A percentile compares a stretch with the other conserved stretches of the same genome.
Evolutionary conservation across 2,888 invertebrate genomes (phyloP).

Genomic region (Rhagium mordax): DNA sequence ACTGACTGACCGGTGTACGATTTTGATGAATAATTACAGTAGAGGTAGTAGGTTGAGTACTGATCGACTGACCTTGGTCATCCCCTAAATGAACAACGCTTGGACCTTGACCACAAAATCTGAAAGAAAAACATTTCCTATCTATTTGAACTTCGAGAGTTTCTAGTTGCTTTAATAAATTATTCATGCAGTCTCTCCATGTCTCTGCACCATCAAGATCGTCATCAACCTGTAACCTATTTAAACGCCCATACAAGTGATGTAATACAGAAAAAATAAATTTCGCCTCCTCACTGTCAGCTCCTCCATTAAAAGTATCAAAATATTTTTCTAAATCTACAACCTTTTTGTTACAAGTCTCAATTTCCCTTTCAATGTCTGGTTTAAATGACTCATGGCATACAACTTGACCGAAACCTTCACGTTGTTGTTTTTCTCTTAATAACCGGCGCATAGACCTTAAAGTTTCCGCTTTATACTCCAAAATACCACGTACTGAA

Average conservation of each 20-base stretch:
- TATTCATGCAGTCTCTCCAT: background rate
- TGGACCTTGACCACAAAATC: background rate
- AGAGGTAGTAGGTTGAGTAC: background rate
- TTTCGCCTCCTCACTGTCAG: background rate
- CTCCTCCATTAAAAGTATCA: background rate
- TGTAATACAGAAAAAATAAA: slow-evolving; percentile 1
- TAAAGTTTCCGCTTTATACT: background rate
- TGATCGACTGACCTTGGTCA: background rate
- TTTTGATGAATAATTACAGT: too few species aligned
- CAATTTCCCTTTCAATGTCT: background rate
- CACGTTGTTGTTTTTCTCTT: too few species aligned
- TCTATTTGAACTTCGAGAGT: background rate
- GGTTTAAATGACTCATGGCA: background rate
- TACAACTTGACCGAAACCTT: background rate
- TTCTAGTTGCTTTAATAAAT: background rate
- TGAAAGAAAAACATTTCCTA: too few species aligned
- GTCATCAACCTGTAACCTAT: background rate
- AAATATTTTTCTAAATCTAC: background rate
- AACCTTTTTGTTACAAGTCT: background rate
- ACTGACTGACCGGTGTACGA: background rate
- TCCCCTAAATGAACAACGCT: background rate
- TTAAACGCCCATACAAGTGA: background rate
- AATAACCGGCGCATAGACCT: background rate
- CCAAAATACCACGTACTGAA: too few species aligned
- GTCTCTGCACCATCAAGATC: background rate